Base-by-base conservation (phyloP, 1,140 invertebrate species). In the Patella vulgata region DNA sequence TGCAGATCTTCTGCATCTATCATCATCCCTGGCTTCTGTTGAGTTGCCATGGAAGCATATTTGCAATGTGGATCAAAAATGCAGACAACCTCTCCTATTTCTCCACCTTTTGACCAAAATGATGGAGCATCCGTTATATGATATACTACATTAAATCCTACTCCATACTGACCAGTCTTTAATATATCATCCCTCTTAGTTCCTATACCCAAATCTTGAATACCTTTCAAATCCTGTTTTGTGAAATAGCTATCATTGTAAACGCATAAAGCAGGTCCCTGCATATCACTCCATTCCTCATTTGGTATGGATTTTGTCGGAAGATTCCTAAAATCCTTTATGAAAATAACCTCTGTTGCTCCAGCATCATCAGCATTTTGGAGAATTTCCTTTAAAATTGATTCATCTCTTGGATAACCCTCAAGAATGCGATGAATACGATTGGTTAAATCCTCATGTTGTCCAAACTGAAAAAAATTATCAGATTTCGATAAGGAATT, bases 341-440 rank as follows among this genome's bases (percentile, higher is more conserved):
- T 70, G 53, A 83, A 82, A 30, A 72, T 65, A 5, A 82, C 58
- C 61, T 79, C 77, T 21, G 71, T 80, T 14, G 80, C 82, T 19
- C 66, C 63, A 17, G 80, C 80, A 71, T 83, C 82, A 68, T 83
- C 82, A 31, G 82, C 78, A 73, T 94, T 82, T 52, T 82, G 80
- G 0, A 82, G 31, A 14, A 82, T 59, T 61, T 82, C 80, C 62
- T 82, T 79, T 11, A 78, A 50, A 11, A 80, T 40, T 11, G 66
- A 71, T 17, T 53, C 51, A 46, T 76, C 79, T 47, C 70, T 75
- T 0, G 80, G 78, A 62, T 83, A 82, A 17, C 69, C 69, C 8
- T 52, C 21, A 27, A 83, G 50, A 25, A 83, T 73, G 23, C 71
- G 47, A 40, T 71, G 74, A 5, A 83, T 68, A 21, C 80, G 62